These are phyloP conservation scores for Perca flavescens DNA, from an alignment of 2,113 vertebrate species.

Conservation along the genomic window DNA sequence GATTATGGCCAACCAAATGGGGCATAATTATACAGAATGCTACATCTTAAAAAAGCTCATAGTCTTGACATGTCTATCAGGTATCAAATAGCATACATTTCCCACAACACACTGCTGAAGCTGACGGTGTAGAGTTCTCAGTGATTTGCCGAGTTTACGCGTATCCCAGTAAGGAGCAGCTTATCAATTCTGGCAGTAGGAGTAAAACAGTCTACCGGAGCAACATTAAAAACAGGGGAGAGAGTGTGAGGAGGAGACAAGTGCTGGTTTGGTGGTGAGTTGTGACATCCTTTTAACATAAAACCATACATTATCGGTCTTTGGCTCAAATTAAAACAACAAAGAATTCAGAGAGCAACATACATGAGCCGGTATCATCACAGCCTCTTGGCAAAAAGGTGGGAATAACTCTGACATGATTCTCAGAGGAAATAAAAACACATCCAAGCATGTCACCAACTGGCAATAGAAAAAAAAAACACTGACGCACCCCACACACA, in stretches of 20 bases:
- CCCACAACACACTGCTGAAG: slow-evolving; percentile 43
- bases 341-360: slow-evolving; percentile 45
- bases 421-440: slow-evolving; percentile 51
- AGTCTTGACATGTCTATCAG: slow-evolving; percentile 38
- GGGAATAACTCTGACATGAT: slow-evolving; percentile 30
- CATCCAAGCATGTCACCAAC: slow-evolving; percentile 46
- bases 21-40: slow-evolving; percentile 48
- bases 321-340: slow-evolving; percentile 77
- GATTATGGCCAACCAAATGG: slow-evolving; percentile 31
- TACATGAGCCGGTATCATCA: slow-evolving; percentile 41
- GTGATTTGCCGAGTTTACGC: slow-evolving; percentile 71
- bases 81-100: slow-evolving; percentile 51
- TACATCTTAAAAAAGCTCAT: slow-evolving; percentile 52
- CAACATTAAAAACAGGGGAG: slow-evolving; percentile 58
- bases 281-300: slow-evolving; percentile 46
- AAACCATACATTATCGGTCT: slow-evolving; percentile 61
- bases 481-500: not conserved
- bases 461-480: slow-evolving; percentile 17
- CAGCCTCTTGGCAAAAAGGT: slow-evolving; percentile 50
- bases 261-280: slow-evolving; percentile 67
- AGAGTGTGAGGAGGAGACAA: slow-evolving; percentile 23
- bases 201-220: slow-evolving; percentile 80
- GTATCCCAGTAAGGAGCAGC: slow-evolving; percentile 71
- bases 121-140: slow-evolving; percentile 57
- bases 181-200: slow-evolving; percentile 73